phyloP scores from a whole-genome alignment of 2,113 vertebrate species.

The Clarias magur region DNA sequence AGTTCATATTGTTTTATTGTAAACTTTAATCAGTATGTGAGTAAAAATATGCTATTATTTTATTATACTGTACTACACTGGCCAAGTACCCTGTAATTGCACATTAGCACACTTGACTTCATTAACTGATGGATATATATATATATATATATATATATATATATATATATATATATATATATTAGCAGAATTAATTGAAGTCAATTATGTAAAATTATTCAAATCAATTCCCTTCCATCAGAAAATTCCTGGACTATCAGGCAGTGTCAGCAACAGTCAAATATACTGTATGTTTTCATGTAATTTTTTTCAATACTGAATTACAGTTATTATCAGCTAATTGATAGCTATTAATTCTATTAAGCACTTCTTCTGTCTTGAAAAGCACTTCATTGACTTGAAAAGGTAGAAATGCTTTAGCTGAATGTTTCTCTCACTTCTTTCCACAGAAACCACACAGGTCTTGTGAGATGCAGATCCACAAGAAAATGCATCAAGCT shows the following conservation, averaged over 20 bases:
- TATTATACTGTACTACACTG: background rate
- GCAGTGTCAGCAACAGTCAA: background rate
- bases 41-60: background rate
- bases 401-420: background rate
- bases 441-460: background rate
- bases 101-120: background rate
- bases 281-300: background rate
- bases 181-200: background rate
- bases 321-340: slow-evolving; percentile 4
- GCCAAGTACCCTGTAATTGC: background rate
- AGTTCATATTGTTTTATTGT: background rate
- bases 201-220: slow-evolving; percentile 18
- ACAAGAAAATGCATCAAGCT: no score
- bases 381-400: background rate
- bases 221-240: background rate
- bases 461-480: no score
- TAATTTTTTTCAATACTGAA: background rate
- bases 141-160: background rate
- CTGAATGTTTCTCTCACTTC: background rate
- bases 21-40: background rate
- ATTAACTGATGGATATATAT: background rate
- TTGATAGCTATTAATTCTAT: background rate
- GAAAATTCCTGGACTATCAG: background rate
- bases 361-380: background rate
- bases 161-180: no score